Percentiles rank a stretch among this genome's conserved stretches.
Evolutionary conservation across 2,888 invertebrate species (phyloP).

Genomic region (Ochropleura leucogaster): DNA sequence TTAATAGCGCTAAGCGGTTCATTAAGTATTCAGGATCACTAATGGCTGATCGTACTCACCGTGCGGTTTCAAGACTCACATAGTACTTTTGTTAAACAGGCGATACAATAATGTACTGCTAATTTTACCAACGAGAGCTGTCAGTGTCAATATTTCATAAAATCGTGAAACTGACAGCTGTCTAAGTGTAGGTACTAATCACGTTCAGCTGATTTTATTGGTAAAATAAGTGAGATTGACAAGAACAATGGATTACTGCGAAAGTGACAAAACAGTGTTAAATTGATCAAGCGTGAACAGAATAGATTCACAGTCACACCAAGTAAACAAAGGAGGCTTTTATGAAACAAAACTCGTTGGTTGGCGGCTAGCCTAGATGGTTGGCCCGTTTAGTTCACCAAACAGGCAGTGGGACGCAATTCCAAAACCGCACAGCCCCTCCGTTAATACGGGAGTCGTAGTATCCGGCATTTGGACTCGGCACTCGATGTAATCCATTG

Average conservation of each 20-base stretch:
- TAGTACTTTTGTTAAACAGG: neutral
- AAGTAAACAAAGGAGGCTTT: conserved; percentile 42
- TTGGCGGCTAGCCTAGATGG: conserved; percentile 23
- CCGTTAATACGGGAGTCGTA: conserved; percentile 34
- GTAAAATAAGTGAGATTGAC: neutral
- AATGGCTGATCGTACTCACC: conserved; percentile 32
- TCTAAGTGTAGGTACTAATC: too few relatives aligned
- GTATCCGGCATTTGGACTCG: conserved; percentile 39
- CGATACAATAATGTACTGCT: too few relatives aligned
- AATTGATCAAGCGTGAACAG: conserved; percentile 12
- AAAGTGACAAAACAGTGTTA: conserved; percentile 9
- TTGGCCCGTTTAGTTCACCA: conserved; percentile 34
- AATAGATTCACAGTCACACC: conserved; percentile 31
- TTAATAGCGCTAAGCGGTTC: conserved; percentile 45
- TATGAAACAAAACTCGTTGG: conserved; percentile 39
- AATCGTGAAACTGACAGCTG: too few relatives aligned
- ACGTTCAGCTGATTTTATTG: too few relatives aligned
- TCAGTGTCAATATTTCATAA: too few relatives aligned
- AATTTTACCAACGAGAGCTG: too few relatives aligned
- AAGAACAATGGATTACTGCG: neutral
- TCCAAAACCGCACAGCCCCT: conserved; percentile 42
- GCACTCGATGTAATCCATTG: conserved; percentile 6
- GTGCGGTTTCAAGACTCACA: neutral
- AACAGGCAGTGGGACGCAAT: conserved; percentile 37
- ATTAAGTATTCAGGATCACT: conserved; percentile 35